A percentile compares a stretch with the other conserved stretches of the same genome.
phyloP scores from a whole-genome alignment of 2,113 vertebrate species.

The Gopherus evgoodei region DNA sequence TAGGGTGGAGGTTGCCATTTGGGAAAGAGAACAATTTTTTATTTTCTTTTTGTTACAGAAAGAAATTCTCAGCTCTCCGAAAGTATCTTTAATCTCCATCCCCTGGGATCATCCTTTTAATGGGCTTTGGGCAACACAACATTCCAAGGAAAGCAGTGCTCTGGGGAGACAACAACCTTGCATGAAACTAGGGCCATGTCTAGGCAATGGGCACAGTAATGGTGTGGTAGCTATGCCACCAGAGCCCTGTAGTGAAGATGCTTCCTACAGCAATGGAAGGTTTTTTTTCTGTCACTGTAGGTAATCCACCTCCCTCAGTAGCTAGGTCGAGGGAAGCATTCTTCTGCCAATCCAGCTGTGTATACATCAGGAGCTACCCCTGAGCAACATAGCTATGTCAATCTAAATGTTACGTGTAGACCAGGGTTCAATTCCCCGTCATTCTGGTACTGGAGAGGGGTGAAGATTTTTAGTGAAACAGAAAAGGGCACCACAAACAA shows the following conservation, averaged over 20 bases:
- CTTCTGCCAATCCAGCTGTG: not conserved
- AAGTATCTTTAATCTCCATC: fast-evolving
- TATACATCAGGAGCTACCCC: not conserved
- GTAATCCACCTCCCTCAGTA: not conserved
- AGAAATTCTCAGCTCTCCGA: not conserved
- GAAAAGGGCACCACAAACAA: fast-evolving
- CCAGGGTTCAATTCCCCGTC: fast-evolving
- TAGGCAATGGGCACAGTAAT: not conserved
- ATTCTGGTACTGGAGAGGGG: not conserved
- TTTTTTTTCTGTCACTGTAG: not conserved
- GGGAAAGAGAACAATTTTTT: not conserved
- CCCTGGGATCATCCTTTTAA: fast-evolving
- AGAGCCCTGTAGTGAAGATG: not conserved
- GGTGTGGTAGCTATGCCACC: not conserved
- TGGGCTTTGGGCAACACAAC: not conserved
- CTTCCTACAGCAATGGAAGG: not conserved
- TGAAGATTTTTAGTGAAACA: not conserved
- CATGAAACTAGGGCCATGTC: fast-evolving
- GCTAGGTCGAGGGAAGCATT: not conserved
- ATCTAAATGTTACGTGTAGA: not conserved
- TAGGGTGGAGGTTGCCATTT: not conserved
- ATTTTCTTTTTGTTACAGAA: not conserved
- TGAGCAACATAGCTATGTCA: not conserved
- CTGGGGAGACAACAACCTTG: not conserved
- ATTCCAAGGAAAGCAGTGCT: not conserved